These are phyloP conservation scores for Actinostola sp. DNA, from an alignment of 92 coral and sea anemone genomes.

Conservation along the genomic window DNA sequence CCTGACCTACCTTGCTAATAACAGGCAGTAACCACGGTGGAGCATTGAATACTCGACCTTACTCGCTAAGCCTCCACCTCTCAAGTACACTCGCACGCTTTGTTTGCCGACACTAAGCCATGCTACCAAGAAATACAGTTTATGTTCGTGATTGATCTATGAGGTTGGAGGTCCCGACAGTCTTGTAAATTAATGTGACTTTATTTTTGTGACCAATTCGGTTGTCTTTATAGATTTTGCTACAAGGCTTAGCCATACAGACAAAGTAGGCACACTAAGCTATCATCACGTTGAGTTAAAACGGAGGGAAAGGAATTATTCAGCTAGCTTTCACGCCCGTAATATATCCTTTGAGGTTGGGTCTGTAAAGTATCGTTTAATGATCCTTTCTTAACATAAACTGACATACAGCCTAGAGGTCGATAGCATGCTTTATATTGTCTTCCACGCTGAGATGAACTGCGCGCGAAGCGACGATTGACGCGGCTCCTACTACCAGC, in stretches of 20 bases:
- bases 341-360: neutral
- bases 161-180: no score
- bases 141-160: no score
- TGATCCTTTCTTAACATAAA: conserved; percentile 4
- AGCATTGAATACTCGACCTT: conserved; percentile 1
- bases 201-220: no score
- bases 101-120: neutral
- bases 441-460: no score
- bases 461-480: conserved; percentile 10
- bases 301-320: neutral
- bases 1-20: neutral
- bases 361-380: neutral
- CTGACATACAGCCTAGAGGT: conserved; percentile 8
- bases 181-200: no score
- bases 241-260: no score
- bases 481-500: neutral
- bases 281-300: neutral
- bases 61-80: conserved; percentile 1
- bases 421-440: neutral
- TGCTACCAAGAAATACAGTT: neutral
- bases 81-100: conserved; percentile 6
- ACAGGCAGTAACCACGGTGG: neutral
- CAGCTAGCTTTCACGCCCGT: neutral
- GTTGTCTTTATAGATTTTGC: no score
- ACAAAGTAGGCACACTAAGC: no score